phyloP scores from a whole-genome alignment of 1,140 invertebrate species.

The Lordiphosa collinella region DNA sequence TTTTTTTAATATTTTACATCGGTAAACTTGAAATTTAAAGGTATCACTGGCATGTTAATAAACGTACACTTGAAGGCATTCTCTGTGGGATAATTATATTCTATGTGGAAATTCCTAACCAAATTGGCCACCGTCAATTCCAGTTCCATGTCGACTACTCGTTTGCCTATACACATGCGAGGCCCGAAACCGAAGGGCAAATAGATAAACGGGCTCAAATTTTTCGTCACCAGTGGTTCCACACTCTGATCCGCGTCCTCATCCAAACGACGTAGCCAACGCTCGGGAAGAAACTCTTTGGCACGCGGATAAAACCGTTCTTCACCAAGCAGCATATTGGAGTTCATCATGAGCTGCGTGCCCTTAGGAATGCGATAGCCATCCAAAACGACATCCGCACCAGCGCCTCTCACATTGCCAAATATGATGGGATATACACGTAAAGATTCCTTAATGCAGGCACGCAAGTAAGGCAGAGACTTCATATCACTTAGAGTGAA shows the following conservation, averaged over 20 bases:
- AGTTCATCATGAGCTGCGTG: slow-evolving; percentile 33
- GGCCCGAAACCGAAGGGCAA: slow-evolving; percentile 84
- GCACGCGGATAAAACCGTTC: slow-evolving; percentile 81
- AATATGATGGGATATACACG: slow-evolving; percentile 92
- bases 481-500: slow-evolving; percentile 71
- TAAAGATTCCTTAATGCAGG: slow-evolving; percentile 83
- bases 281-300: slow-evolving; percentile 82
- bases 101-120: slow-evolving; percentile 81
- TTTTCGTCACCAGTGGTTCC: slow-evolving; percentile 62
- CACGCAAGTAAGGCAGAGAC: slow-evolving; percentile 80
- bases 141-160: slow-evolving; percentile 87
- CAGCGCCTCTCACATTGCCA: slow-evolving; percentile 88
- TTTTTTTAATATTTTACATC: slow-evolving; percentile 42
- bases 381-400: slow-evolving; percentile 86
- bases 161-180: slow-evolving; percentile 82
- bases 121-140: slow-evolving; percentile 84
- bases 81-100: slow-evolving; percentile 79
- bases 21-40: slow-evolving; percentile 57
- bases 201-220: slow-evolving; percentile 81
- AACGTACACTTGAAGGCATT: slow-evolving; percentile 38
- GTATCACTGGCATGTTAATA: slow-evolving; percentile 42
- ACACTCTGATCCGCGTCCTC: neutral
- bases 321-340: slow-evolving; percentile 77
- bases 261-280: slow-evolving; percentile 80
- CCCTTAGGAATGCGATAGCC: slow-evolving; percentile 92